A percentile compares a stretch with the other conserved stretches of the same genome.
Evolutionary conservation across 2,797 vertebrate species (phyloP).

Genomic region (Cebuella pygmaea): DNA sequence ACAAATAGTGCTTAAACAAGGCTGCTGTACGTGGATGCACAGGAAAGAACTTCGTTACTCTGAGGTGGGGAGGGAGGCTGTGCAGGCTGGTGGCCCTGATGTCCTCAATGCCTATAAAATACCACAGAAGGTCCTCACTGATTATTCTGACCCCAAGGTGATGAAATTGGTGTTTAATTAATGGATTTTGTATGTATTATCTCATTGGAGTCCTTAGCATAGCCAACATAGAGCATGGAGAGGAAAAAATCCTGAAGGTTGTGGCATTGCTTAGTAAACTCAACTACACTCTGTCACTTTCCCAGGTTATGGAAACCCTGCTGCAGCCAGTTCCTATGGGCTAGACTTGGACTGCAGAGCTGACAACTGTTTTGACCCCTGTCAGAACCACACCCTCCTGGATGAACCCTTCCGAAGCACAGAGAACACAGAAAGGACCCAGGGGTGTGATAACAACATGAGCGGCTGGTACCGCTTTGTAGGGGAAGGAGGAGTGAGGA

Average conservation of each 20-base stretch:
- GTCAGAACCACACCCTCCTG: constrained; percentile 62
- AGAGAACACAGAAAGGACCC: accelerated
- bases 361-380: constrained; percentile 76
- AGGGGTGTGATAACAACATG: neutral
- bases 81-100: neutral
- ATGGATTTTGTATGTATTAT: accelerated
- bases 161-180: neutral
- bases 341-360: neutral
- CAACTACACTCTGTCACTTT: neutral
- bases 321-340: neutral
- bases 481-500: constrained; percentile 70
- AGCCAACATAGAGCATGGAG: neutral
- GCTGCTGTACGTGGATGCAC: neutral
- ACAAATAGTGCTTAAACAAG: neutral
- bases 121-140: neutral
- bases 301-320: neutral
- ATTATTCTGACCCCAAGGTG: neutral
- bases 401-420: constrained; percentile 71
- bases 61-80: neutral
- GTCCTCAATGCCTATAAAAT: neutral
- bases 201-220: neutral
- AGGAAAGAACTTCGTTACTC: neutral
- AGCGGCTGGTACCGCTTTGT: constrained; percentile 79
- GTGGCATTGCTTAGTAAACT: neutral
- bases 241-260: neutral